phyloP scores from a whole-genome alignment of 30 jellyfish, hydroid and myxozoan genomes.

The Sanderia malayensis region DNA sequence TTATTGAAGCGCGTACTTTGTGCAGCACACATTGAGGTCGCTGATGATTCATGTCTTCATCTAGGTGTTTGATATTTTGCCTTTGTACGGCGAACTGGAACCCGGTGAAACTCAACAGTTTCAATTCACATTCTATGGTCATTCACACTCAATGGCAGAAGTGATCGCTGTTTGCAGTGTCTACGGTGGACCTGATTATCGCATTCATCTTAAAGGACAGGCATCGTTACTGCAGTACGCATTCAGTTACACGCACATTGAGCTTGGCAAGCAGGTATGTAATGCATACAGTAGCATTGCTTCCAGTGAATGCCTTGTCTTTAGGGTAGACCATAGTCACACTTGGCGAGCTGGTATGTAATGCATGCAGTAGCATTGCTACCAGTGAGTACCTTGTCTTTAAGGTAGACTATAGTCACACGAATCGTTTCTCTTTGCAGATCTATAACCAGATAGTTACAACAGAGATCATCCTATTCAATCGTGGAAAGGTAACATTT shows the following conservation, averaged over 20 bases:
- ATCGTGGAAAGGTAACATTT: conserved; percentile 81
- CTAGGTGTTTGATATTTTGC: conserved; percentile 91
- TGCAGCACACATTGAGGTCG: too few species aligned
- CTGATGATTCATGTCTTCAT: too few species aligned
- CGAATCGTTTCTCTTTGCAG: conserved; percentile 22
- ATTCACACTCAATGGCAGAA: conserved; percentile 79
- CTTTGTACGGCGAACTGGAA: conserved; percentile 82
- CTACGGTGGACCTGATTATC: conserved; percentile 90
- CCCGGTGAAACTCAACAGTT: conserved; percentile 90
- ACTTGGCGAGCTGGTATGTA: conserved; percentile 79
- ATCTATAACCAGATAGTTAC: conserved; percentile 66
- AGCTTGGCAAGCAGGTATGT: conserved; percentile 76
- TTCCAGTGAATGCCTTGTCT: background rate
- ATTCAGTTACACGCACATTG: background rate
- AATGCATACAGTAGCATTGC: background rate
- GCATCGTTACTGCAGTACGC: background rate
- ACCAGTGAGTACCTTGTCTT: background rate
- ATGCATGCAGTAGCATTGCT: background rate
- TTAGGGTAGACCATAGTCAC: too few species aligned
- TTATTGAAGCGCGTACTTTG: too few species aligned
- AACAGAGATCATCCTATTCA: conserved; percentile 54
- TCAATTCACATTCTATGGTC: conserved; percentile 95
- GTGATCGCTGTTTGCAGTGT: conserved; percentile 93
- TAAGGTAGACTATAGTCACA: too few species aligned
- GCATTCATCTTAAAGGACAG: conserved; percentile 42